A percentile compares a stretch with the other conserved stretches of the same genome.
Evolutionary conservation across 2,888 invertebrate species (phyloP).

Genomic region (Drosophila fungiperda): DNA sequence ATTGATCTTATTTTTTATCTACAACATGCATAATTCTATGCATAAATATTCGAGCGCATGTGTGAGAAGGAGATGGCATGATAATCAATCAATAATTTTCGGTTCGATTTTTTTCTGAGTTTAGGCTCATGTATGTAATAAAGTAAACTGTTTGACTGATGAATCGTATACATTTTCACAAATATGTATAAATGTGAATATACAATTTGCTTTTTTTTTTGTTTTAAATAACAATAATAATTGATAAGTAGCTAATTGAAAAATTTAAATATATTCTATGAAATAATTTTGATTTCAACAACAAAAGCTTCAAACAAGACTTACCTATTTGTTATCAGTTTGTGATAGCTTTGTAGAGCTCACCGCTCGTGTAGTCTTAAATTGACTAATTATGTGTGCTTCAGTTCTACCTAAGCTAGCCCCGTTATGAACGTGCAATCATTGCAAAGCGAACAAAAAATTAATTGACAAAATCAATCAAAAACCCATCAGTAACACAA

Average conservation of each 20-base stretch:
- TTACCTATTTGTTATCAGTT: constrained; percentile 30
- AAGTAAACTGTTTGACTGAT: background rate
- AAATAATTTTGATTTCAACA: background rate
- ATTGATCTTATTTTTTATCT: too few relatives aligned
- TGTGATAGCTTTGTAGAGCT: constrained; percentile 20
- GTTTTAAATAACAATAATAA: background rate
- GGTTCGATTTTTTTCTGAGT: background rate
- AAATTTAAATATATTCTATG: constrained; percentile 8
- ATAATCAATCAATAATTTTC: background rate
- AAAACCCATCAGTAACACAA: constrained; percentile 61
- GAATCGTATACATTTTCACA: background rate
- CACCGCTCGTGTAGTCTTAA: constrained; percentile 17
- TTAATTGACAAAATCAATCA: constrained; percentile 63
- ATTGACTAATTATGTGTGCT: constrained; percentile 46
- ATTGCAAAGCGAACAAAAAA: constrained; percentile 31
- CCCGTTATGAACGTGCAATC: constrained; percentile 7
- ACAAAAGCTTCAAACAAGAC: constrained; percentile 3
- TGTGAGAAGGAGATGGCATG: too few relatives aligned
- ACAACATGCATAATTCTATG: too few relatives aligned
- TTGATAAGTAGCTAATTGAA: constrained; percentile 13
- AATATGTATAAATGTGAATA: background rate
- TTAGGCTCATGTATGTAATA: background rate
- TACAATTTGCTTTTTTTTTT: background rate
- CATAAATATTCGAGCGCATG: too few relatives aligned
- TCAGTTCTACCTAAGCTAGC: constrained; percentile 16